Evolutionary conservation across 2,797 vertebrate species (phyloP).

Genomic region (Silurus aristotelis): DNA sequence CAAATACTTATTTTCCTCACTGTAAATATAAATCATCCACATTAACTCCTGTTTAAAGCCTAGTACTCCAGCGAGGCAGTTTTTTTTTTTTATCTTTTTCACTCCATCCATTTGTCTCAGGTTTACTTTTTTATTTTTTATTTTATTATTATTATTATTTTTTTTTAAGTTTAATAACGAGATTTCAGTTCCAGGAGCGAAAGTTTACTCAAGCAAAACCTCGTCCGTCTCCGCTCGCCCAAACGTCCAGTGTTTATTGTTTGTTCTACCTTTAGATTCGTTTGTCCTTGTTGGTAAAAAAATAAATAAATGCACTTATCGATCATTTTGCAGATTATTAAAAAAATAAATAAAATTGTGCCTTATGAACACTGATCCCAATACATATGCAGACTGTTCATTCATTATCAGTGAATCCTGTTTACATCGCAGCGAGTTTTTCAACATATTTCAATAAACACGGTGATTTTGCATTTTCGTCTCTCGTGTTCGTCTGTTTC

Average conservation of each 20-base stretch:
- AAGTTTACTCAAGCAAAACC: neutral
- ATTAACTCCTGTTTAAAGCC: neutral
- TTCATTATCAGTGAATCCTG: conserved; percentile 38
- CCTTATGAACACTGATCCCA: conserved; percentile 32
- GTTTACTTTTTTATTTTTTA: conserved; percentile 4
- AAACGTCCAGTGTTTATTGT: neutral
- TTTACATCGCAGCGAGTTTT: conserved; percentile 52
- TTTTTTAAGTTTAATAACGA: neutral
- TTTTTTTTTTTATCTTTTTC: neutral
- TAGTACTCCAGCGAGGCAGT: too few relatives aligned
- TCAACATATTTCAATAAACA: conserved; percentile 34
- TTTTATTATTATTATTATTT: too few relatives aligned
- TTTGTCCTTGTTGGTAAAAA: neutral
- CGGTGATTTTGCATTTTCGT: neutral
- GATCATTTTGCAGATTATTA: neutral
- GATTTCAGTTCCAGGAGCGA: neutral
- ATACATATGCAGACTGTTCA: neutral
- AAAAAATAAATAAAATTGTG: conserved; percentile 8
- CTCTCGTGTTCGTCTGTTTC: neutral
- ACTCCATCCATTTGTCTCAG: neutral
- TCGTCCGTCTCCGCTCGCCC: neutral
- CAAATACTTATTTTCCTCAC: too few relatives aligned
- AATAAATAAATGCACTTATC: neutral
- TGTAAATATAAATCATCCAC: too few relatives aligned
- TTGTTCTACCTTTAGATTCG: neutral